phyloP scores from a whole-genome alignment of 1,140 invertebrate species.

The Sinonovacula constricta region DNA sequence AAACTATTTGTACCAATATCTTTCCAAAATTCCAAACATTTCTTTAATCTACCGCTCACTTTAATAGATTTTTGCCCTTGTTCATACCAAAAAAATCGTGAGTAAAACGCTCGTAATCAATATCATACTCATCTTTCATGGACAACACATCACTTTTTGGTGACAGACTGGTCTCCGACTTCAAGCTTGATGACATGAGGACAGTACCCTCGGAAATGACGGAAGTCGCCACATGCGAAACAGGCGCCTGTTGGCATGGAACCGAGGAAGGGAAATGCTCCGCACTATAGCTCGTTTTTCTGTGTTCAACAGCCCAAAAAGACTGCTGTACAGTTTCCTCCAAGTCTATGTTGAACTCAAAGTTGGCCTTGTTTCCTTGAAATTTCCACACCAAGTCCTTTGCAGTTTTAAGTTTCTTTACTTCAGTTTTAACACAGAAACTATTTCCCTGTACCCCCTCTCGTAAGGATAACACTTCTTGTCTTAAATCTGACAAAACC shows the following conservation, averaged over 20 bases:
- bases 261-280: background rate
- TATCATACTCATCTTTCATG: constrained; percentile 19
- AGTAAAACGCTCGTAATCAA: constrained; percentile 2
- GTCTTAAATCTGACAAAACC: too few species aligned
- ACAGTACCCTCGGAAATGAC: constrained; percentile 6
- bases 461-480: too few species aligned
- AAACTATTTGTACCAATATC: constrained; percentile 18
- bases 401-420: too few species aligned
- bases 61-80: constrained; percentile 15
- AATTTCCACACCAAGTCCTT: too few species aligned
- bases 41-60: too few species aligned
- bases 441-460: too few species aligned
- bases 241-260: background rate
- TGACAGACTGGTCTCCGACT: background rate
- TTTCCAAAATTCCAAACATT: constrained; percentile 43
- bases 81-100: constrained; percentile 16
- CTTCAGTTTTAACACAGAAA: too few species aligned
- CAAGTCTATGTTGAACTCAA: constrained; percentile 12
- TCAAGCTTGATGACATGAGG: background rate
- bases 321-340: background rate
- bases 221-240: constrained; percentile 2
- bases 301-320: background rate
- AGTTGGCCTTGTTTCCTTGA: constrained; percentile 17
- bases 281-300: background rate
- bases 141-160: constrained; percentile 5